Evolutionary conservation across 2,797 vertebrate species (phyloP).

Genomic region (Danio albolineatus): DNA sequence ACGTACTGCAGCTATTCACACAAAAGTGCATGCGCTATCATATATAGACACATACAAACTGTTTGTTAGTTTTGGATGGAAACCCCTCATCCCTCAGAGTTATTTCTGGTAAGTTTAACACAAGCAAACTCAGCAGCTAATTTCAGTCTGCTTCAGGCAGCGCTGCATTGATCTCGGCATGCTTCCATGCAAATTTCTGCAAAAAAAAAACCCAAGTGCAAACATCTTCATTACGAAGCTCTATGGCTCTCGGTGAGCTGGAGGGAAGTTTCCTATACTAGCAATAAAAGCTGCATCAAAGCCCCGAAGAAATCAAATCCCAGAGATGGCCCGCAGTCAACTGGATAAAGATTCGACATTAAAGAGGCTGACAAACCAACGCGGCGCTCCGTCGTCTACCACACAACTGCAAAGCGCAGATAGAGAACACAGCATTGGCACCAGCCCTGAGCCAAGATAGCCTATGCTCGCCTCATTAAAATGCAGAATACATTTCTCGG

Average conservation of each 20-base stretch:
- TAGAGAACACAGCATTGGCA: slow-evolving; percentile 20
- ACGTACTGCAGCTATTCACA: background rate
- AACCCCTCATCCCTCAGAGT: background rate
- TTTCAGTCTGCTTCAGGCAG: background rate
- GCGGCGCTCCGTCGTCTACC: background rate
- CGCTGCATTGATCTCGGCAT: slow-evolving; percentile 10
- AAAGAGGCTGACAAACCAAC: slow-evolving; percentile 34
- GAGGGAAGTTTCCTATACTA: slow-evolving; percentile 27
- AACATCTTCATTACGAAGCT: slow-evolving; percentile 38
- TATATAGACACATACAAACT: background rate
- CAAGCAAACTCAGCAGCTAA: slow-evolving; percentile 13
- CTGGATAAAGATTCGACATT: slow-evolving; percentile 38
- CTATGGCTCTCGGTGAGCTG: slow-evolving; percentile 13
- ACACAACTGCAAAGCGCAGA: slow-evolving; percentile 26
- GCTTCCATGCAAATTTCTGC: slow-evolving; percentile 19
- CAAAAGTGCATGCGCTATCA: background rate
- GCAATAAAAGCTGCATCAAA: slow-evolving; percentile 41
- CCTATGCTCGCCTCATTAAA: slow-evolving; percentile 37
- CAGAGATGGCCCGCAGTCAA: slow-evolving; percentile 40
- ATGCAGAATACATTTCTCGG: slow-evolving; percentile 33
- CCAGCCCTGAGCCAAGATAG: slow-evolving; percentile 20
- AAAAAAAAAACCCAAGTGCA: background rate
- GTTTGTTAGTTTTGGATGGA: slow-evolving; percentile 1
- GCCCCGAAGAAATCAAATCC: slow-evolving; percentile 39
- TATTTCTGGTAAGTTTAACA: slow-evolving; percentile 18